A percentile compares a stretch with the other conserved stretches of the same genome.
These are phyloP conservation scores for Amyelois transitella DNA, from an alignment of 1,140 invertebrate species.

Conservation along the genomic window DNA sequence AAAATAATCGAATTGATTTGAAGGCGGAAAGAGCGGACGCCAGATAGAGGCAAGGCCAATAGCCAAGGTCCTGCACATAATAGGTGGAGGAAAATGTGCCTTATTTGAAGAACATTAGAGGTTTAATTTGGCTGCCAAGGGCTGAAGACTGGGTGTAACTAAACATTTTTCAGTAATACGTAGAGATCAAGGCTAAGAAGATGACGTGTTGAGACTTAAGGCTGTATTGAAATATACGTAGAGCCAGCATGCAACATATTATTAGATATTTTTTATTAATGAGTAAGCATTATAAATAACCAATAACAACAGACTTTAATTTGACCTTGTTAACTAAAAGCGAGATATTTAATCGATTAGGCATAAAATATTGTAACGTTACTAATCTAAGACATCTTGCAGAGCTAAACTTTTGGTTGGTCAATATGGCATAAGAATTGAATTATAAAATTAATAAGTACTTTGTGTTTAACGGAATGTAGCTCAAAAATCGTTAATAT, in stretches of 20 bases:
- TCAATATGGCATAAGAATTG: too few relatives aligned
- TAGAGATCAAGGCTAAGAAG: slow-evolving; percentile 63
- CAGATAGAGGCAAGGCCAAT: slow-evolving; percentile 66
- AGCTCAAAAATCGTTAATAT: background rate
- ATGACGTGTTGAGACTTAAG: slow-evolving; percentile 25
- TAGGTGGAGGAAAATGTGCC: background rate
- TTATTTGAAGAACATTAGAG: background rate
- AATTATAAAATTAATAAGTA: too few relatives aligned
- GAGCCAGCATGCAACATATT: too few relatives aligned
- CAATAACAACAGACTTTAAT: too few relatives aligned
- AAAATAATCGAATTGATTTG: slow-evolving; percentile 66
- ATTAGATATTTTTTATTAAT: too few relatives aligned
- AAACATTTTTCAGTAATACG: slow-evolving; percentile 70
- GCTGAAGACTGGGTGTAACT: slow-evolving; percentile 65
- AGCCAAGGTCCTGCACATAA: slow-evolving; percentile 47
- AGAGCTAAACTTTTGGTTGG: too few relatives aligned
- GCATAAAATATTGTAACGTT: too few relatives aligned
- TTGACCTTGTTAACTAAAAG: too few relatives aligned
- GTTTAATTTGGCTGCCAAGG: slow-evolving; percentile 9
- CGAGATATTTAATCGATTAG: too few relatives aligned
- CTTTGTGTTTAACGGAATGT: background rate
- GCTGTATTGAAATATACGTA: too few relatives aligned
- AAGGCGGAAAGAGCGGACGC: slow-evolving; percentile 71
- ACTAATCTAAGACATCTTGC: too few relatives aligned
- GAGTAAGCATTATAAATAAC: too few relatives aligned